Base-by-base conservation (phyloP, 1,140 invertebrate genomes). In the Steinernema feltiae region DNA sequence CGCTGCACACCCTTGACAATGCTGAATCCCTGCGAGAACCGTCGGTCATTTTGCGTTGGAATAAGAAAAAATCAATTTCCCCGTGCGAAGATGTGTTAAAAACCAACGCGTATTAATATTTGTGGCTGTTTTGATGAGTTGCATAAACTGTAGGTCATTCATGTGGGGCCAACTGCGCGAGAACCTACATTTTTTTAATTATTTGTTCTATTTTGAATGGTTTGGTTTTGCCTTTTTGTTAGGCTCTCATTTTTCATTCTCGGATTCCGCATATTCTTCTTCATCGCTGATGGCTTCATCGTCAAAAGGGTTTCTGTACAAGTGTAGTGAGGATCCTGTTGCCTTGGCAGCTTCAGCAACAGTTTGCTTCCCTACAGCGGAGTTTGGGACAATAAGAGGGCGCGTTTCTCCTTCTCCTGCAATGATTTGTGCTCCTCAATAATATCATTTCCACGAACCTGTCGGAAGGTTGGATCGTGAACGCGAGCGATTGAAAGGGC, bases 291-390 rank as follows among this genome's bases (percentile, higher is more conserved):
- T 15, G 12, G 48, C 70, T 30, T 80, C 79, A 27, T 48, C n/a
- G 29, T 80, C 71, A n/a, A 79, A 30, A 2, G 79, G 79, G 29
- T 80, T 80, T 46, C 79, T 53, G 72, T 80, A 80, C 30, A 80
- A 29, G 70, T 80, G 77, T 21, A 80, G 71, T 7, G 79, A 80
- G 18, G 73, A 76, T 48, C 79, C 79, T 41, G 77, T 76, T 24
- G 73, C 71, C 46, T 79, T 78, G 1, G 76, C 78, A 18, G 79
- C 79, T 70, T 80, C 79, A 17, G 79, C 79, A 1, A 80, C 79
- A 0, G 79, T 80, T 27, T 80, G 79, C 35, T 80, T 80, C n/a
- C 79, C 79, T 48, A 80, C 78, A 1, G 79, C 77, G 41, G 74
- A 30, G 24, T 70, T 41, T 27, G 75, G 76, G 0, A 53, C 69